phyloP scores from a whole-genome alignment of 2,888 invertebrate genomes.

The Andrena bucephala region DNA sequence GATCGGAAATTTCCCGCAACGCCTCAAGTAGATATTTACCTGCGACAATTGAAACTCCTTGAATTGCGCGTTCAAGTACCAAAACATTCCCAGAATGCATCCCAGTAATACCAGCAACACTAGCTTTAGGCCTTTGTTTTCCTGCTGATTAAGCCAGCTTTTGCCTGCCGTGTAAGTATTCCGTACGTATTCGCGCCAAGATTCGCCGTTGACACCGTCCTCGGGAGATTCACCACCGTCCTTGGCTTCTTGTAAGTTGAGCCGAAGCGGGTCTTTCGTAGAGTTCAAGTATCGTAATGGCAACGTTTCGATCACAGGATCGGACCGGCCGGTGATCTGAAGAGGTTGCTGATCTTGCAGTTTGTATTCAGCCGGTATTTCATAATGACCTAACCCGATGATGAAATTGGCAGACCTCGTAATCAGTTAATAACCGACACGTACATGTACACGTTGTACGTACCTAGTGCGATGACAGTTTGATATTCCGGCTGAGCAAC shows the following conservation, averaged over 20 bases:
- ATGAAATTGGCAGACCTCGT: not conserved
- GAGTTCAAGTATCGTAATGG: slow-evolving; percentile 36
- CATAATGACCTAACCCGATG: slow-evolving; percentile 77
- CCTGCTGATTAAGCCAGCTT: slow-evolving; percentile 91
- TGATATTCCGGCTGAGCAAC: slow-evolving; percentile 67
- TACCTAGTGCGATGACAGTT: slow-evolving; percentile 77
- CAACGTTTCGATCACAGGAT: slow-evolving; percentile 77
- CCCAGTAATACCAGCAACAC: slow-evolving; percentile 89
- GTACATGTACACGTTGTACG: not conserved
- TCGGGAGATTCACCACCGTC: slow-evolving; percentile 24
- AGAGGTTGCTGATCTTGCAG: slow-evolving; percentile 80
- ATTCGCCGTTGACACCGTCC: slow-evolving; percentile 43
- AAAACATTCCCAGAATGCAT: slow-evolving; percentile 90
- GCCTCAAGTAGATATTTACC: slow-evolving; percentile 57
- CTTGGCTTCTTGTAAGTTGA: not conserved
- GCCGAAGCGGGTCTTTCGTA: slow-evolving; percentile 27
- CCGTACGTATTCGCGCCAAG: slow-evolving; percentile 71
- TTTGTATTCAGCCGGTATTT: slow-evolving; percentile 81
- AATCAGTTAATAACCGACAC: not conserved
- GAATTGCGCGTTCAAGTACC: slow-evolving; percentile 91
- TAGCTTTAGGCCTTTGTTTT: slow-evolving; percentile 91
- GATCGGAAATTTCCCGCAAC: too few species aligned
- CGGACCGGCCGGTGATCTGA: slow-evolving; percentile 82
- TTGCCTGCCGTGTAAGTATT: slow-evolving; percentile 80
- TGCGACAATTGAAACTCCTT: slow-evolving; percentile 84